Evolutionary conservation across 2,797 vertebrate species (phyloP).

Genomic region (Chloroceryle amazona): DNA sequence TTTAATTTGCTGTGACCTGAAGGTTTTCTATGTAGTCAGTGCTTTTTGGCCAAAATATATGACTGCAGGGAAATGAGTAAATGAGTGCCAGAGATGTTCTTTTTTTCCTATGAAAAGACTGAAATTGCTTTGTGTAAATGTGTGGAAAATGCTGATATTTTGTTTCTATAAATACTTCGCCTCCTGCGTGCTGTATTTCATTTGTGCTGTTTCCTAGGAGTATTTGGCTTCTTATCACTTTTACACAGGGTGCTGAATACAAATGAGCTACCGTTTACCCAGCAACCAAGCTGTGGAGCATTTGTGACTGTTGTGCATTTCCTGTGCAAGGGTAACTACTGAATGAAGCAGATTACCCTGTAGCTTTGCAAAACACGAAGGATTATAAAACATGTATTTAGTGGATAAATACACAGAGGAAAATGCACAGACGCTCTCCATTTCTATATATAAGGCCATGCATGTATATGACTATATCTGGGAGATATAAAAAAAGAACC

Average conservation of each 20-base stretch:
- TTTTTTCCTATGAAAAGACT: slow-evolving; percentile 79
- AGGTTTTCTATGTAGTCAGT: slow-evolving; percentile 76
- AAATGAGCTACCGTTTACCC: slow-evolving; percentile 72
- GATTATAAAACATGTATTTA: slow-evolving; percentile 69
- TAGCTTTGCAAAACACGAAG: slow-evolving; percentile 44
- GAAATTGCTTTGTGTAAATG: slow-evolving; percentile 85
- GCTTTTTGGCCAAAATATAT: slow-evolving; percentile 67
- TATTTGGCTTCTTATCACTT: slow-evolving; percentile 80
- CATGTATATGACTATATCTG: neutral
- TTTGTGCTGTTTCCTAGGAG: slow-evolving; percentile 79
- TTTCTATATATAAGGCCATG: neutral
- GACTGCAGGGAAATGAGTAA: slow-evolving; percentile 74
- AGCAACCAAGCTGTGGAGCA: slow-evolving; percentile 47
- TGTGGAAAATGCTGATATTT: slow-evolving; percentile 87
- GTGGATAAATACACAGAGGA: slow-evolving; percentile 54
- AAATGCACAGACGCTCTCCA: neutral
- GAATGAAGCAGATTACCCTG: slow-evolving; percentile 42
- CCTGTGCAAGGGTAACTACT: slow-evolving; percentile 57
- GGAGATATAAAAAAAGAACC: neutral
- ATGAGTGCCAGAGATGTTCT: slow-evolving; percentile 70
- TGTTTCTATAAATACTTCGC: slow-evolving; percentile 87
- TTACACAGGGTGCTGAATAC: slow-evolving; percentile 76
- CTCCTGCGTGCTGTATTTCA: slow-evolving; percentile 75
- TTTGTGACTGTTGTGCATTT: slow-evolving; percentile 57
- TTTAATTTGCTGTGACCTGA: slow-evolving; percentile 77